Conservation (phyloP, 1,140 invertebrate species). For the Mylabris phalerata region DNA sequence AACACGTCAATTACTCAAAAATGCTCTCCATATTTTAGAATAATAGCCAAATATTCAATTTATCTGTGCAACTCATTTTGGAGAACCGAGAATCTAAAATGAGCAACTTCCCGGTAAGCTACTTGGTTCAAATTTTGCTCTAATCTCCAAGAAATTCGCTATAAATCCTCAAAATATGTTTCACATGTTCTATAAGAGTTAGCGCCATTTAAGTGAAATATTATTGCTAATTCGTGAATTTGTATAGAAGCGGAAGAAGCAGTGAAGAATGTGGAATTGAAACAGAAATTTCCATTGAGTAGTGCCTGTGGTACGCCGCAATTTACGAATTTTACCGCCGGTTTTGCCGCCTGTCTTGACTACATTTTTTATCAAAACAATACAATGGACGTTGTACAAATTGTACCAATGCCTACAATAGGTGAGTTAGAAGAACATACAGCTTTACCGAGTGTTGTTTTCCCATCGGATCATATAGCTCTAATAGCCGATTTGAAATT, state of each 20-base stretch:
- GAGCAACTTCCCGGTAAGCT: too few relatives aligned
- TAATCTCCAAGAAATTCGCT: too few relatives aligned
- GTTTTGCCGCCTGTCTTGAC: conserved; percentile 83
- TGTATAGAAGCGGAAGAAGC: conserved; percentile 56
- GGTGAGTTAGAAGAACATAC: conserved; percentile 67
- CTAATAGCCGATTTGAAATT: conserved; percentile 75
- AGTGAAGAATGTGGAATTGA: conserved; percentile 52
- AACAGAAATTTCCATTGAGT: conserved; percentile 54
- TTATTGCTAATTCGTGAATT: conserved; percentile 6
- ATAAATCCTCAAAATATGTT: too few relatives aligned
- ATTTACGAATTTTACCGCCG: conserved; percentile 81
- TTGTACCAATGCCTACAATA: conserved; percentile 71
- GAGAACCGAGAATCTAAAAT: too few relatives aligned
- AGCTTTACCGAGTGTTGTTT: conserved; percentile 79
- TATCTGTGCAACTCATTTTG: too few relatives aligned
- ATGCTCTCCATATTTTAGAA: too few relatives aligned
- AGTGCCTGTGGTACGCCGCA: conserved; percentile 71
- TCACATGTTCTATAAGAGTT: too few relatives aligned
- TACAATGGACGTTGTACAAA: conserved; percentile 57
- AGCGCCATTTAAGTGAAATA: too few relatives aligned
- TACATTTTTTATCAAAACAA: conserved; percentile 82
- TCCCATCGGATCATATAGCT: conserved; percentile 91
- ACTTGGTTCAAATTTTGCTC: too few relatives aligned
- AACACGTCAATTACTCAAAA: neutral
- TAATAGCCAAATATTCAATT: too few relatives aligned